Base-by-base conservation (phyloP, 2,113 vertebrate genomes). In the Ursus arctos region DNA sequence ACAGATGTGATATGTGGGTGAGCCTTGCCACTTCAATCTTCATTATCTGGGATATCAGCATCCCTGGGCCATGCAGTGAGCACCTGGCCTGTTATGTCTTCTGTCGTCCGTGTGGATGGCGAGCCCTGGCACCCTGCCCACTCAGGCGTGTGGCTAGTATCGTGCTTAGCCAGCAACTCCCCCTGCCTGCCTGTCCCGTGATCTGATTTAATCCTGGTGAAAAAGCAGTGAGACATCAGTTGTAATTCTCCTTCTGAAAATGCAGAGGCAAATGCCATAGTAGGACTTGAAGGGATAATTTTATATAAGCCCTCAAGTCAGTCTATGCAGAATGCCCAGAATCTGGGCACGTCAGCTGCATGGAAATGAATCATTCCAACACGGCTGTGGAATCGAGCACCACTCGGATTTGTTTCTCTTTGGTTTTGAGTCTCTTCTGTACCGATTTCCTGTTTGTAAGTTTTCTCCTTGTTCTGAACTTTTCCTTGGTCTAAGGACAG, bases 301-400 rank as follows among this genome's bases (percentile, higher is more conserved):
- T 83, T n/a, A 47, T 51, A 1, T 33, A n/a, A 36, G 10, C 49
- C 53, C 77, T 28, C 14, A 21, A 61, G 13, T 33, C 4, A 10
- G 3, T 26, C 53, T 40, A 1, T 14, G 10, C 40, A 36, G 40
- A 51, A 74, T 28, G 22, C 53, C 80, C 40, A 19, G 53, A 36
- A 28, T 14, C 53, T 74, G 80, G 65, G 21, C 22, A 6, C 22
- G 1, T 40, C 36, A 3, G 8, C 31, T 6, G n/a, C 26, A 0
- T 0, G 26, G 67, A 26, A 7, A 0, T n/a, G 28, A 4, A 7
- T n/a, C 85, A 18, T 33, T 55, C 55, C 55, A 26, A 51, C 22
- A 7, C 0, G 10, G 1, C 36, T 57, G 1, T 40, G 31, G 18
- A 16, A 3, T 14, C 1, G 19, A 82, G 18, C 26, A 4, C 18